These are phyloP conservation scores for Melierax canorus DNA, from an alignment of 2,113 vertebrate genomes.

Conservation along the genomic window DNA sequence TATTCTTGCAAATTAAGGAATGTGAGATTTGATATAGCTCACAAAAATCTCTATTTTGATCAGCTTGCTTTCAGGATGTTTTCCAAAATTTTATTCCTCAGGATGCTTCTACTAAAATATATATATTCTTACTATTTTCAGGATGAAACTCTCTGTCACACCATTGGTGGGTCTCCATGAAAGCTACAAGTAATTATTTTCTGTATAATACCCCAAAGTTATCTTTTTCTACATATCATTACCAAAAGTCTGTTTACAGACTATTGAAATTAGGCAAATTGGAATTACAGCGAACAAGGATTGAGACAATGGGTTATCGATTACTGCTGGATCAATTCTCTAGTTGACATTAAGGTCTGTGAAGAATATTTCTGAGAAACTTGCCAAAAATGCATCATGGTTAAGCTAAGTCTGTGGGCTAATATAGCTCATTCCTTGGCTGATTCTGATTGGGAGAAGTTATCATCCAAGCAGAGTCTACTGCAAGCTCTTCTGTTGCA, in stretches of 20 bases:
- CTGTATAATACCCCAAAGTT: not conserved
- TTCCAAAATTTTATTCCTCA: not conserved
- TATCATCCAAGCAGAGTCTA: not conserved
- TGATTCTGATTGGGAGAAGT: not conserved
- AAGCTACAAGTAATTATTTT: not conserved
- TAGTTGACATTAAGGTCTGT: not conserved
- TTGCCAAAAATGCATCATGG: not conserved
- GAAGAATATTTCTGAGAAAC: not conserved
- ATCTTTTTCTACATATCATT: not conserved
- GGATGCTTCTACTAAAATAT: not conserved
- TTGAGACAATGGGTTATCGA: not conserved
- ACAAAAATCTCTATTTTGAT: not conserved
- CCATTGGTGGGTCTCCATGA: not conserved
- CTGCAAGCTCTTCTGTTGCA: not conserved
- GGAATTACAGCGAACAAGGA: not conserved
- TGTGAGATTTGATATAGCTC: not conserved
- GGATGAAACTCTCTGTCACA: not conserved
- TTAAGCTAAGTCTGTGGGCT: not conserved
- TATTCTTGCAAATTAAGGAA: not conserved
- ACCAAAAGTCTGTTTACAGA: not conserved
- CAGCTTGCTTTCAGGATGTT: not conserved
- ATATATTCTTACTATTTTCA: not conserved
- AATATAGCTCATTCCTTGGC: not conserved
- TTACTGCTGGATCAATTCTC: not conserved
- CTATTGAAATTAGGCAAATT: not conserved